These are phyloP conservation scores for Drosophila eugracilis DNA, from an alignment of 1,140 invertebrate genomes.

Conservation along the genomic window DNA sequence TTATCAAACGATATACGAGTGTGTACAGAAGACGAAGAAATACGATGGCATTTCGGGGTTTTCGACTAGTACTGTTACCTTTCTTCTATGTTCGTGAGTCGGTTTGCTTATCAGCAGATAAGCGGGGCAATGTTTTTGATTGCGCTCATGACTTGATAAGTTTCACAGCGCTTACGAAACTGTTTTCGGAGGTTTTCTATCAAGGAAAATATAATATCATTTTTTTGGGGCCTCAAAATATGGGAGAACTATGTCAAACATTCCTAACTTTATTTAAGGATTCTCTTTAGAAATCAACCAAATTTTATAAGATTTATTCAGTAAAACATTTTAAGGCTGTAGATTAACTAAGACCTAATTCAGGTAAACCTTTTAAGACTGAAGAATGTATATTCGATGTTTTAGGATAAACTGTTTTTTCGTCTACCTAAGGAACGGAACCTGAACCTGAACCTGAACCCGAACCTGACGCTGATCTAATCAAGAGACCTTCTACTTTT, in stretches of 20 bases:
- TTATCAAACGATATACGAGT: constrained; percentile 51
- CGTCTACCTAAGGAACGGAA: constrained; percentile 20
- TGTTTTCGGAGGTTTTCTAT: neutral
- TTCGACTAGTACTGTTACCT: constrained; percentile 14
- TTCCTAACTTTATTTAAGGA: neutral
- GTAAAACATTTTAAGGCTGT: too few relatives aligned
- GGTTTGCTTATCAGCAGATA: constrained; percentile 68
- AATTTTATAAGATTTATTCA: too few relatives aligned
- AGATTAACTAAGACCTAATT: too few relatives aligned
- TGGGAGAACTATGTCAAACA: neutral
- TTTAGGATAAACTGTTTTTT: neutral
- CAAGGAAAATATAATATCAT: neutral
- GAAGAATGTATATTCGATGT: neutral
- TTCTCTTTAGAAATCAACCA: too few relatives aligned
- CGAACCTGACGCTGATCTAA: constrained; percentile 41
- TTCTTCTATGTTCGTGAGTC: constrained; percentile 39
- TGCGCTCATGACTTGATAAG: constrained; percentile 61
- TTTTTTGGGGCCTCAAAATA: neutral
- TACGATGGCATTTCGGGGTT: constrained; percentile 6
- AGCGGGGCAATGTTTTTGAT: constrained; percentile 59
- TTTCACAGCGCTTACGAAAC: constrained; percentile 37
- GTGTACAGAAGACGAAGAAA: constrained; percentile 1
- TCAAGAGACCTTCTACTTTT: constrained; percentile 29
- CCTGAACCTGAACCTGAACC: constrained; percentile 28
- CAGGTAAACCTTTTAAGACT: too few relatives aligned